Conservation (phyloP, 2,113 vertebrate species). For the Aegotheles bennettii region DNA sequence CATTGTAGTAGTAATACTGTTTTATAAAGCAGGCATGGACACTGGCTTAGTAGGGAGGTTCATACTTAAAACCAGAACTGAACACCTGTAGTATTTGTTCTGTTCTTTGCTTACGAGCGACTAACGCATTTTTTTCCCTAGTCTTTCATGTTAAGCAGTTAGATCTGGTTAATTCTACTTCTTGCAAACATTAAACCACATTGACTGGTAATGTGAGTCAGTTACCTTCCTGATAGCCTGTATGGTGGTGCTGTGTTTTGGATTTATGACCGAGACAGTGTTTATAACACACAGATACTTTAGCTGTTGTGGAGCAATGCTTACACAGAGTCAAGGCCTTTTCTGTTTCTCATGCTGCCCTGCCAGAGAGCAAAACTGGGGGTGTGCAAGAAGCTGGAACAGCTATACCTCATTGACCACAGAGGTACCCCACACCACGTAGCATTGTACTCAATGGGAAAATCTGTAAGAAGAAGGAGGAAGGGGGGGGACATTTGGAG, state of each 20-base stretch:
- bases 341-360: background rate
- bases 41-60: background rate
- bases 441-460: background rate
- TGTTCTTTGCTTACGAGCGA: background rate
- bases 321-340: too few species aligned
- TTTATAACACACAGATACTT: background rate
- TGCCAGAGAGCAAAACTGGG: too few species aligned
- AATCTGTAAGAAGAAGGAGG: background rate
- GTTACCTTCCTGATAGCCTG: background rate
- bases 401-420: background rate
- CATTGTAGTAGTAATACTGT: background rate
- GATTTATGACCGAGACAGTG: background rate
- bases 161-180: background rate
- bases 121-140: background rate
- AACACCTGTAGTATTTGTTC: background rate
- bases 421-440: too few species aligned
- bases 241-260: background rate
- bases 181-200: background rate
- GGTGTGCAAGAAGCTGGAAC: fast-evolving
- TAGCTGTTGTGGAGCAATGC: background rate
- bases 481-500: fast-evolving
- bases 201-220: background rate
- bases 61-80: background rate
- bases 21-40: background rate
- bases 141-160: background rate